Evolutionary conservation across 2,888 invertebrate species (phyloP), one percentile per base, ranked within the genome.

Genomic region (Germaria angustata): DNA sequence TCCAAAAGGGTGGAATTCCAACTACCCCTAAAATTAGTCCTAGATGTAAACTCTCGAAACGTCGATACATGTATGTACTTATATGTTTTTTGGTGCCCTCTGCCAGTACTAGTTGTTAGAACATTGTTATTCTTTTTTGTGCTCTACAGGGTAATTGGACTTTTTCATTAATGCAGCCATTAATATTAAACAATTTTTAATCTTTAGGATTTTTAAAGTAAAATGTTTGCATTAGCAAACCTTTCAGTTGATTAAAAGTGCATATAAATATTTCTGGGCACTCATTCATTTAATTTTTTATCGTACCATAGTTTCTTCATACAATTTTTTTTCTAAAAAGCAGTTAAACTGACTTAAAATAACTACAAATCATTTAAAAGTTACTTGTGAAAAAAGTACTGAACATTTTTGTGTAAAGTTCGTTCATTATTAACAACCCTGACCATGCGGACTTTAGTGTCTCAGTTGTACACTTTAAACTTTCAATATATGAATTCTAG

Each of bases 181-280:
- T n/a, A n/a, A n/a, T n/a, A n/a, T n/a, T n/a, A n/a, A n/a, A n/a
- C n/a, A n/a, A n/a, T n/a, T n/a, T 36, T 36, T 36, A 36, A n/a
- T 28, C 28, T 17, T 11, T 46, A 7, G 6, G 7, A 8, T 46
- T n/a, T n/a, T n/a, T n/a, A n/a, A n/a, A n/a, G 20, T 20, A 51
- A 51, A 24, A 9, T 51, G 13, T 24, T 24, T 22, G 51, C 24
- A 1, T 1, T 20, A 32, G 2, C 15, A 13, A 66, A 51, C 49
- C 51, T 66, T 66, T 66, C 36, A 66, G 51, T 11, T 66, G 20
- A 66, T 66, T 66, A 24, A 49, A 51, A 51, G 15, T 2, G 9
- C 15, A 32, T 6, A 17, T 9, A 15, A 55, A 15, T 17, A 34
- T 55, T 53, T 28, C n/a, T 53, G 24, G 7, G 15, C 15, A 53